phyloP scores from a whole-genome alignment of 2,113 vertebrate species.

The Tenrec ecaudatus region DNA sequence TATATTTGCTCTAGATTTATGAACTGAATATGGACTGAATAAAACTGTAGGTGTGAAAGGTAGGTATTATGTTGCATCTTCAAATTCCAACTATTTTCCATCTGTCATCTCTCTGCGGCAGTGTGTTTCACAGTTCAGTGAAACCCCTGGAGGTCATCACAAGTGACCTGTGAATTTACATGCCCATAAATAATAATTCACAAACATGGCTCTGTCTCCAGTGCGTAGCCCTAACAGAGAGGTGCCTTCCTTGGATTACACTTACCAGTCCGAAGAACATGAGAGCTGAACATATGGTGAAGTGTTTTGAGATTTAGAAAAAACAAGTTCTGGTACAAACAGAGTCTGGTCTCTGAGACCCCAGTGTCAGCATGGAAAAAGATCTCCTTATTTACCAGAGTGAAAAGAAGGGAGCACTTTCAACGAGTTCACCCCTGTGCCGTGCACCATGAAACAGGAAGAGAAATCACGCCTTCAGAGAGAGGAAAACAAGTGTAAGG shows the following conservation, averaged over 20 bases:
- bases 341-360: conserved; percentile 79
- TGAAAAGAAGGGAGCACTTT: conserved; percentile 66
- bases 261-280: conserved; percentile 79
- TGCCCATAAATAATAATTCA: conserved; percentile 72
- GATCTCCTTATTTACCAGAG: conserved; percentile 72
- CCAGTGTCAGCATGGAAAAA: conserved; percentile 82
- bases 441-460: conserved; percentile 77
- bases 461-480: conserved; percentile 76
- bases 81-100: conserved; percentile 56
- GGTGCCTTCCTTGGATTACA: conserved; percentile 83
- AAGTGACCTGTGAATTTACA: conserved; percentile 70
- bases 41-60: conserved; percentile 48
- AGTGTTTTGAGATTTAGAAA: conserved; percentile 83
- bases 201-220: conserved; percentile 46
- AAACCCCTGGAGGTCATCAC: conserved; percentile 36
- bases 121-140: conserved; percentile 67
- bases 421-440: conserved; percentile 78
- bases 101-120: conserved; percentile 30
- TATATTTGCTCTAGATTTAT: conserved; percentile 42
- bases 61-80: conserved; percentile 45
- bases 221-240: conserved; percentile 73
- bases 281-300: conserved; percentile 85
- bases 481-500: conserved; percentile 77
- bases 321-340: conserved; percentile 84
- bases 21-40: conserved; percentile 46